Conservation (phyloP, 2,113 vertebrate genomes). For the Crocuta crocuta region DNA sequence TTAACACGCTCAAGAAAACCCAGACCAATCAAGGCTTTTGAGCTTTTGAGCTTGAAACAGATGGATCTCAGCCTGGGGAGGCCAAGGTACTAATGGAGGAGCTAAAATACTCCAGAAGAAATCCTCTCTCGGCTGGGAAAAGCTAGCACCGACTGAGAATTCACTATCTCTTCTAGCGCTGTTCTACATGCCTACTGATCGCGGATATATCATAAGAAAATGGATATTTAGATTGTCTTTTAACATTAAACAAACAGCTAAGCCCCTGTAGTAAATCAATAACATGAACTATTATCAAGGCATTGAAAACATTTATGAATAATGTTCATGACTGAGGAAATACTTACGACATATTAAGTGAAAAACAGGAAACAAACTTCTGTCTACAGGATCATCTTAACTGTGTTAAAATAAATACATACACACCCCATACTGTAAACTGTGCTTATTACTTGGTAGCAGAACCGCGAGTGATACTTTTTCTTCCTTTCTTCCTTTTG, state of each 20-base stretch:
- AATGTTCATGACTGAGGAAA: neutral
- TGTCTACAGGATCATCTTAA: neutral
- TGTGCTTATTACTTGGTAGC: neutral
- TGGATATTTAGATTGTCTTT: neutral
- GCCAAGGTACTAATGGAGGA: neutral
- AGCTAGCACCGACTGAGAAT: neutral
- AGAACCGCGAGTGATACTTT: neutral
- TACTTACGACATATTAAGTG: neutral
- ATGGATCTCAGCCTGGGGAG: neutral
- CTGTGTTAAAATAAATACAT: constrained; percentile 6
- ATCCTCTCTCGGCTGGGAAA: neutral
- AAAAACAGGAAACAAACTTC: neutral
- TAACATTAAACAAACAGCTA: neutral
- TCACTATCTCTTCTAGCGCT: neutral
- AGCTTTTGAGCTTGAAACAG: neutral
- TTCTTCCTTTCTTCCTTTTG: neutral
- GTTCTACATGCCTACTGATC: neutral
- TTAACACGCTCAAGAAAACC: neutral
- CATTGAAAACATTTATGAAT: neutral
- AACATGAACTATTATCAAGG: neutral
- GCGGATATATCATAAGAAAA: neutral
- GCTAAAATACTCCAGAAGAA: neutral
- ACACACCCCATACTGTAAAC: neutral
- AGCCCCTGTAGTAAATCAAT: neutral
- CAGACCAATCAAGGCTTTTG: neutral